Conservation (phyloP, 1,140 invertebrate genomes). For the Leptinotarsa lineolata region DNA sequence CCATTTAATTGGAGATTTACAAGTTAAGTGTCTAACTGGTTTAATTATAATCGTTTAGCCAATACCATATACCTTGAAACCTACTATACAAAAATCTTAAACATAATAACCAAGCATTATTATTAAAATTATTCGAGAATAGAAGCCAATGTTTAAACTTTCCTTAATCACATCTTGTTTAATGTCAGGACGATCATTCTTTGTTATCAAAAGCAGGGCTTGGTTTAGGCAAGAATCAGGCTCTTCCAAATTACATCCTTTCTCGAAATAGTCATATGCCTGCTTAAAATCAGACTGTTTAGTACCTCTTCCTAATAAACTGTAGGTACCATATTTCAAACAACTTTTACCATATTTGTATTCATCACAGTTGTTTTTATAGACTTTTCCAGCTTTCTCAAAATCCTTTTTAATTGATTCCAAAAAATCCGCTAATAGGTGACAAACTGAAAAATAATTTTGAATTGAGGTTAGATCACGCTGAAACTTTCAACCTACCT, state of each 20-base stretch:
- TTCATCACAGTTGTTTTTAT: slow-evolving; percentile 83
- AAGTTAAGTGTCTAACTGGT: too few relatives aligned
- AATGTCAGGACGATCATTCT: slow-evolving; percentile 58
- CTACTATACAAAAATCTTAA: too few relatives aligned
- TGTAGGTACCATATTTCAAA: slow-evolving; percentile 79
- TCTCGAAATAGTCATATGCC: slow-evolving; percentile 70
- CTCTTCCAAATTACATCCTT: slow-evolving; percentile 75
- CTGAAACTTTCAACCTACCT: slow-evolving; percentile 60
- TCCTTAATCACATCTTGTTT: slow-evolving; percentile 63
- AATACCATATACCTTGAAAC: too few relatives aligned
- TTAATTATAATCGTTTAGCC: too few relatives aligned
- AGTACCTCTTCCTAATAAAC: slow-evolving; percentile 65
- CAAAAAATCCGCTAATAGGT: slow-evolving; percentile 85
- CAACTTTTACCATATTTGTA: slow-evolving; percentile 82
- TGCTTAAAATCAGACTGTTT: slow-evolving; percentile 61
- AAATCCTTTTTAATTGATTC: slow-evolving; percentile 81
- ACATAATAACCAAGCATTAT: too few relatives aligned
- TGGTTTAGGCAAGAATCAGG: slow-evolving; percentile 73
- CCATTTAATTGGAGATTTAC: too few relatives aligned
- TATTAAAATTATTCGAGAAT: too few relatives aligned
- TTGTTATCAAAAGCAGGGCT: slow-evolving; percentile 69
- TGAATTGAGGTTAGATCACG: background rate
- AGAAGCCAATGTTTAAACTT: slow-evolving; percentile 27
- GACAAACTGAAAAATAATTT: slow-evolving; percentile 71
- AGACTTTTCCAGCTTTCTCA: slow-evolving; percentile 77